Conservation (phyloP, 1,140 invertebrate genomes). For the Plutomurus gul region DNA sequence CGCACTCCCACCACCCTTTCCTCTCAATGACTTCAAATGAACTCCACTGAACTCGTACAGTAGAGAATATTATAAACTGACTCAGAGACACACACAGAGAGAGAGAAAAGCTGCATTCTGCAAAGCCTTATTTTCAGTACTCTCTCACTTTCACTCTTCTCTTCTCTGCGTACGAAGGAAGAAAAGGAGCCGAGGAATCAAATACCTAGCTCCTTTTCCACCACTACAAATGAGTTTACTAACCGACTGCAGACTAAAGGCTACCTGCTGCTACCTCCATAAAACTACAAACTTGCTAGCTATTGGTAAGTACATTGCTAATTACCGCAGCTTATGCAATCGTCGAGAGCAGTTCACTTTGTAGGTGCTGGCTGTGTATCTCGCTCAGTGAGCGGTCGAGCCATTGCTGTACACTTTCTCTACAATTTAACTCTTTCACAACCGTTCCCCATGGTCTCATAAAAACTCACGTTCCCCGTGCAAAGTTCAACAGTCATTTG, state of each 20-base stretch:
- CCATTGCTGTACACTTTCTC: no score
- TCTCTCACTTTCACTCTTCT: no score
- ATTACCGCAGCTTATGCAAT: slow-evolving; percentile 1
- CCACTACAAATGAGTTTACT: no score
- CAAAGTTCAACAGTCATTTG: slow-evolving; percentile 22
- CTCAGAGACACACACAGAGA: no score
- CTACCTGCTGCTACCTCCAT: slow-evolving; percentile 12
- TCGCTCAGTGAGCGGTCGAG: no score
- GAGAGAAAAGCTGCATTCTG: no score
- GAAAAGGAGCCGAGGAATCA: neutral
- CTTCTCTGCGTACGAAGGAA: neutral
- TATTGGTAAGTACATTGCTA: neutral
- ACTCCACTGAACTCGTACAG: slow-evolving; percentile 8
- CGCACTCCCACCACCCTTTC: neutral
- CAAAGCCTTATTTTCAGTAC: no score
- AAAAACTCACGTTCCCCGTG: neutral
- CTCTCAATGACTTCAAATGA: slow-evolving; percentile 18
- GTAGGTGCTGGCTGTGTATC: neutral
- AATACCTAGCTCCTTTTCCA: no score
- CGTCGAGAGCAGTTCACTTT: neutral
- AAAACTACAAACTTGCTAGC: neutral
- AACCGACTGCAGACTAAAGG: no score
- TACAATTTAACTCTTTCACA: slow-evolving; percentile 3
- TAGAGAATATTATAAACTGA: neutral
- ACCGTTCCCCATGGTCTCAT: slow-evolving; percentile 8